Conservation (phyloP, 2,113 vertebrate genomes). For the Nycticebus coucang region DNA sequence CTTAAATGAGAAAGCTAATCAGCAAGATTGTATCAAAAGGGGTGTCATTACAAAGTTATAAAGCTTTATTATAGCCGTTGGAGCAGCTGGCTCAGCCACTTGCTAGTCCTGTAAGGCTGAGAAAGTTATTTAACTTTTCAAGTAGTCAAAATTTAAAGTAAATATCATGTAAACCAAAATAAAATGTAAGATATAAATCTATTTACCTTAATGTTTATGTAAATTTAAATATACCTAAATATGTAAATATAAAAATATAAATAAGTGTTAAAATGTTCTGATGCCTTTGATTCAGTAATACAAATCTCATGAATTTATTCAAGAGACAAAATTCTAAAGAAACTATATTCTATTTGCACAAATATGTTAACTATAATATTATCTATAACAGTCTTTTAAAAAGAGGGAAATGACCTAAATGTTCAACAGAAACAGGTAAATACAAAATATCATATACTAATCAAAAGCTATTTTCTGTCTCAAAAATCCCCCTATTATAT, state of each 20-base stretch:
- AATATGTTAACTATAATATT: background rate
- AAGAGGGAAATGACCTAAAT: background rate
- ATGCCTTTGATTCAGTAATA: background rate
- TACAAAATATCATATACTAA: background rate
- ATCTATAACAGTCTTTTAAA: background rate
- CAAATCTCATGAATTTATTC: constrained; percentile 12
- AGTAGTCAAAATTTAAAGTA: background rate
- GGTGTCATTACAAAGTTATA: background rate
- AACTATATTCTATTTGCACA: background rate
- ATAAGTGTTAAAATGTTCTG: background rate
- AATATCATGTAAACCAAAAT: background rate
- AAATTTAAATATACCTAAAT: background rate
- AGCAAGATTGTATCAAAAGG: background rate
- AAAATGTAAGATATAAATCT: background rate
- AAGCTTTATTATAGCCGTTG: no score
- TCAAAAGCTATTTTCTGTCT: background rate
- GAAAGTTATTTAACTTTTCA: background rate
- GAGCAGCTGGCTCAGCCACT: background rate
- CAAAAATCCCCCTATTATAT: background rate
- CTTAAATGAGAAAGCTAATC: background rate
- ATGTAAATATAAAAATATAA: background rate
- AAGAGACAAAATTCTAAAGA: constrained; percentile 32
- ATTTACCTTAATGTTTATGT: background rate
- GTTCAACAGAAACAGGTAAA: background rate
- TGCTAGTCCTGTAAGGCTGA: background rate